A percentile compares a stretch with the other conserved stretches of the same genome.
phyloP scores from a whole-genome alignment of 1,140 invertebrate species.

The Wiebesia pumilae region DNA sequence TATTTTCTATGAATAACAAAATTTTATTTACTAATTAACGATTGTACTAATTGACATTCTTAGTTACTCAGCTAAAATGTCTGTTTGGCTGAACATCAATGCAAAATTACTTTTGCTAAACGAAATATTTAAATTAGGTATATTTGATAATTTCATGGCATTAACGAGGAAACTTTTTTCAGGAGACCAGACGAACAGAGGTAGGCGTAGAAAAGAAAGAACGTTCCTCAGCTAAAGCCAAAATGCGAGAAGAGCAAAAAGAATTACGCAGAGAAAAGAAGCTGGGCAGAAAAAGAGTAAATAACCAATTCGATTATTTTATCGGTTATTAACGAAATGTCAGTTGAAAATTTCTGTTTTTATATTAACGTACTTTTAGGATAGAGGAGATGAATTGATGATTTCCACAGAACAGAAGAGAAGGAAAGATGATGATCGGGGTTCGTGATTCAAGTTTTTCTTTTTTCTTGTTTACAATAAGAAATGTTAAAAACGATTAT shows the following conservation, averaged over 20 bases:
- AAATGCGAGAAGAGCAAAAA: constrained; percentile 80
- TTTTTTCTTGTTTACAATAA: constrained; percentile 23
- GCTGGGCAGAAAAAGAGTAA: constrained; percentile 83
- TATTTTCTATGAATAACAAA: neutral
- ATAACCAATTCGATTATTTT: constrained; percentile 52
- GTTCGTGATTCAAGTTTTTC: constrained; percentile 70
- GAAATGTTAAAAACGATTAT: neutral
- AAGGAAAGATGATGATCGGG: constrained; percentile 84
- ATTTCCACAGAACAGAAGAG: constrained; percentile 81
- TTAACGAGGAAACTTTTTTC: constrained; percentile 23
- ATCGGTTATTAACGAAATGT: neutral
- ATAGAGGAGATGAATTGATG: constrained; percentile 81
- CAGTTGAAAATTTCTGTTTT: neutral
- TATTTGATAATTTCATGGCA: neutral
- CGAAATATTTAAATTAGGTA: too few relatives aligned
- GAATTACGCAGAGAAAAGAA: constrained; percentile 86
- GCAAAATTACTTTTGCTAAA: too few relatives aligned
- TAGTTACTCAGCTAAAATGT: too few relatives aligned
- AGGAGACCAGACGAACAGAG: constrained; percentile 77
- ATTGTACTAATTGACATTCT: too few relatives aligned
- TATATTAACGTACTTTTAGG: constrained; percentile 71
- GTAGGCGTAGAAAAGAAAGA: constrained; percentile 79
- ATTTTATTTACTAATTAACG: too few relatives aligned
- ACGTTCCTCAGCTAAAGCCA: constrained; percentile 78
- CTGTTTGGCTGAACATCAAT: too few relatives aligned